Percentiles rank a stretch among this genome's conserved stretches.
These are phyloP conservation scores for Lampris megalopsis DNA, from an alignment of 2,113 vertebrate genomes.

Conservation along the genomic window DNA sequence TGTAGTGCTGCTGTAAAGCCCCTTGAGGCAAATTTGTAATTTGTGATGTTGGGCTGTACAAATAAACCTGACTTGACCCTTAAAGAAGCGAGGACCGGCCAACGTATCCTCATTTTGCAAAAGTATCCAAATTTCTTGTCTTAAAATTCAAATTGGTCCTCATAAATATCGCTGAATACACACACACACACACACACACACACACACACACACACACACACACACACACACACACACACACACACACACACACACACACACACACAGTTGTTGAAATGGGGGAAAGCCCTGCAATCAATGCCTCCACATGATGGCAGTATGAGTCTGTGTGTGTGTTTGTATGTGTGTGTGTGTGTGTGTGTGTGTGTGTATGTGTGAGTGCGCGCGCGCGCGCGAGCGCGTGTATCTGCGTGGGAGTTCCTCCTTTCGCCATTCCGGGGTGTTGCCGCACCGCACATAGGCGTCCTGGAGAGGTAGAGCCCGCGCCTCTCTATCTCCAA, in stretches of 20 bases:
- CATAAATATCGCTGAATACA: background rate
- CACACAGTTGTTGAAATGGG: constrained; percentile 18
- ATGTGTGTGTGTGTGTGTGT: constrained; percentile 62
- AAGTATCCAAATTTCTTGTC: too few relatives aligned
- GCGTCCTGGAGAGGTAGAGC: constrained; percentile 69
- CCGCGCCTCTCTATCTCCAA: constrained; percentile 53
- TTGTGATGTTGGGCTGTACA: too few relatives aligned
- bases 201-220: constrained; percentile 13
- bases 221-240: constrained; percentile 25
- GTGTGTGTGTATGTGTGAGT: constrained; percentile 14
- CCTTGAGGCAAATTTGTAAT: too few relatives aligned
- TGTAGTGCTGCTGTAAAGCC: too few relatives aligned
- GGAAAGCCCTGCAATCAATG: constrained; percentile 76
- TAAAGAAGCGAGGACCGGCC: too few relatives aligned
- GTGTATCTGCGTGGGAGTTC: constrained; percentile 83
- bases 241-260: constrained; percentile 21
- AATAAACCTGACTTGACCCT: too few relatives aligned
- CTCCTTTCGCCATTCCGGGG: constrained; percentile 83
- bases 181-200: constrained; percentile 15
- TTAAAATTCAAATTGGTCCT: too few relatives aligned
- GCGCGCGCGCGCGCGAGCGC: constrained; percentile 35
- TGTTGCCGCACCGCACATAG: constrained; percentile 74
- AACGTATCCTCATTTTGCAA: too few relatives aligned
- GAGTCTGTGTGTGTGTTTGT: constrained; percentile 57
- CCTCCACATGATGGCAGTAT: constrained; percentile 85